Conservation (phyloP, 2,888 invertebrate species). For the Campoplex nolae region DNA sequence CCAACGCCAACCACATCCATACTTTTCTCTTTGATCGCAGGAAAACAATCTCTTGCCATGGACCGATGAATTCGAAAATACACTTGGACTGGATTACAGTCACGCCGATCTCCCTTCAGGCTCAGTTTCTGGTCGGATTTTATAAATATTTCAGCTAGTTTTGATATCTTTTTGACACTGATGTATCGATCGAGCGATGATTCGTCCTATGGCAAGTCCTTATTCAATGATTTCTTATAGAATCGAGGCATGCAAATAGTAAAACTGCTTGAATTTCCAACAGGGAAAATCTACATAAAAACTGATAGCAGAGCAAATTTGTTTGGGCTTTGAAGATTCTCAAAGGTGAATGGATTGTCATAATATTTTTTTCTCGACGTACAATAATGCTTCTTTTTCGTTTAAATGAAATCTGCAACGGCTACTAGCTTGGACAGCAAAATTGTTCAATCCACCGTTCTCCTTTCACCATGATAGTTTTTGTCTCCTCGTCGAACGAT, state of each 20-base stretch:
- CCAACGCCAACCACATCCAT: slow-evolving; percentile 33
- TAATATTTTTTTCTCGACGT: neutral
- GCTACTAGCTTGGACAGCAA: neutral
- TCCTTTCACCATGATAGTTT: neutral
- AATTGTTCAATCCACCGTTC: neutral
- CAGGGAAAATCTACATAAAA: no score
- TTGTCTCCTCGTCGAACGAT: slow-evolving; percentile 1
- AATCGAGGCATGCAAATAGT: no score
- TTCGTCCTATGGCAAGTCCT: neutral
- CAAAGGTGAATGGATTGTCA: neutral
- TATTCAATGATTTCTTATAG: no score
- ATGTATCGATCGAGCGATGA: neutral
- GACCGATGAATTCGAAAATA: slow-evolving; percentile 46
- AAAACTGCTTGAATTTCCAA: no score
- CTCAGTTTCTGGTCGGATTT: neutral
- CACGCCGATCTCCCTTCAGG: neutral
- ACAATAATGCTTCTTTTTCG: neutral
- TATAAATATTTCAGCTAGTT: neutral
- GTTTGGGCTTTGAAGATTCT: neutral
- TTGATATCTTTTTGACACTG: neutral
- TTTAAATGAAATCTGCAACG: neutral
- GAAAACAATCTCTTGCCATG: slow-evolving; percentile 37
- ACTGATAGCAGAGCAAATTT: neutral
- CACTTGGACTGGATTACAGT: slow-evolving; percentile 21
- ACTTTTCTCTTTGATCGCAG: slow-evolving; percentile 9